phyloP scores from a whole-genome alignment of 53 echinoderm and acorn worm species.

The Echinometra lucunter region DNA sequence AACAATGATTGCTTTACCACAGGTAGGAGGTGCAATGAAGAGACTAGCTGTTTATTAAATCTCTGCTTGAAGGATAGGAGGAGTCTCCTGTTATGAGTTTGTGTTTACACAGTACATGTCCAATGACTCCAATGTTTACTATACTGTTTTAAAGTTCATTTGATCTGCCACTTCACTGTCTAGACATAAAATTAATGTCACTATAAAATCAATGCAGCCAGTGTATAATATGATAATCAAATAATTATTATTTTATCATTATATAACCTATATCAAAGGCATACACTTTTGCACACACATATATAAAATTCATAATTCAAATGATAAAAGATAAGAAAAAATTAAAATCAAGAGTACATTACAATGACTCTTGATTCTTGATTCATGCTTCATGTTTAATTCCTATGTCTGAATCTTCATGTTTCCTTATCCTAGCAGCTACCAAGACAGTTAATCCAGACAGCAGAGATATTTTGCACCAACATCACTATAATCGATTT shows the following conservation, averaged over 20 bases:
- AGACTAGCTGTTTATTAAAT: slow-evolving; percentile 25
- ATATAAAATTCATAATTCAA: too few species aligned
- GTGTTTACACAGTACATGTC: slow-evolving; percentile 4
- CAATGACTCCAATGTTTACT: background rate
- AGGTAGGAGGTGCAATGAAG: background rate
- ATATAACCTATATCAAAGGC: too few species aligned
- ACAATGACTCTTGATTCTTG: too few species aligned
- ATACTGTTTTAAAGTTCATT: background rate
- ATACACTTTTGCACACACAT: too few species aligned
- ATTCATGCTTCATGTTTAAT: too few species aligned
- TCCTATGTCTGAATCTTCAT: background rate
- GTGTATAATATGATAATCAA: too few species aligned
- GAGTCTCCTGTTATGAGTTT: background rate
- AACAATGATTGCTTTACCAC: slow-evolving; percentile 42
- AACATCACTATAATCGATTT: background rate
- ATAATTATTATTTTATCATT: too few species aligned
- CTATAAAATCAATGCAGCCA: too few species aligned
- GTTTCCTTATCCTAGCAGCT: background rate
- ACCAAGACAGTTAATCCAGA: background rate
- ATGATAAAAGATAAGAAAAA: too few species aligned
- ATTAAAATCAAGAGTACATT: too few species aligned
- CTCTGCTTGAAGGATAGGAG: background rate
- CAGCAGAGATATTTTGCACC: background rate
- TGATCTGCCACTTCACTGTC: background rate
- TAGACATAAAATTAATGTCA: background rate